Evolutionary conservation across 2,888 invertebrate species (phyloP), one percentile per base, ranked within the genome.

Genomic region (Polyploca ridens): DNA sequence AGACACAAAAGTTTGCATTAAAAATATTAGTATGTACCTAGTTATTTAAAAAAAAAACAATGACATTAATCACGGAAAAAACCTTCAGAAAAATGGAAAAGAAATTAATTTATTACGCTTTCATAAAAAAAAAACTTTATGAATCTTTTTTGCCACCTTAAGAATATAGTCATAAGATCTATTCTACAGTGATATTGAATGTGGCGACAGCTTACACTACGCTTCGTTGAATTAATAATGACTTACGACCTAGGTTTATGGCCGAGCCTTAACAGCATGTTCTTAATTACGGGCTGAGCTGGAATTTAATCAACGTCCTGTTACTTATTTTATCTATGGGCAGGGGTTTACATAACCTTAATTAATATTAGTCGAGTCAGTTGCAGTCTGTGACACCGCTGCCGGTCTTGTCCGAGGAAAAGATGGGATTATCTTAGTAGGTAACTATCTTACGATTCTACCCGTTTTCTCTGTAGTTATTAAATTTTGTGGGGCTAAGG

Each of bases 241-340:
- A 54, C 49, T 49, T 49, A 13, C 13, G 46, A 46, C 46, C 5
- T 27, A 4, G n/a, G 54, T 19, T 54, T 54, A 54, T 54, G 54
- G 54, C 16, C 19, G 54, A 54, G 54, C 54, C 54, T 54, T 54
- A 7, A 19, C 54, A 54, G 54, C 19, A 65, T 63, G 63, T 66
- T 69, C 70, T 71, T 71, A 69, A 69, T 73, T 63, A 73, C 70
- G 62, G n/a, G 49, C 58, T 60, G 60, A 61, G 60, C 19, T 64
- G 58, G 63, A 64, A 63, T 71, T 71, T 69, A 69, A 73, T 69
- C 64, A 73, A 62, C 58, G 46, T 33, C 5, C 41, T 61, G 54
- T 7, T 54, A 54, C 54, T 54, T 54, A 54, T 54, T 49, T 54
- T 19, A 54, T 54, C 54, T 69, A 63, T 65, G 64, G 62, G 65